These are phyloP conservation scores for Aelia acuminata DNA, from an alignment of 2,888 invertebrate genomes.

Conservation along the genomic window DNA sequence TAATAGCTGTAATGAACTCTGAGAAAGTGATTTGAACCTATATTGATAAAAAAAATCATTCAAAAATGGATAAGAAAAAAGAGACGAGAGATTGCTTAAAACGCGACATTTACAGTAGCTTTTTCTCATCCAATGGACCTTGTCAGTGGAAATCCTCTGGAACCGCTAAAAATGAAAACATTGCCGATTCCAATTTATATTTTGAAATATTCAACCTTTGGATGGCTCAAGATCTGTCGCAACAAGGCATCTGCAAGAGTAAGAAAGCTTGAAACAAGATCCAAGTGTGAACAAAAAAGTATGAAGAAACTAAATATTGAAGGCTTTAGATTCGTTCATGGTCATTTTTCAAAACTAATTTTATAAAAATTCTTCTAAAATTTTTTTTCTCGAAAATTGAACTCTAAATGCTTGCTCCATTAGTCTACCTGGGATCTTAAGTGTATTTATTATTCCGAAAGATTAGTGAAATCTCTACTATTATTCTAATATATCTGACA, in stretches of 20 bases:
- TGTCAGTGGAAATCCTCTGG: neutral
- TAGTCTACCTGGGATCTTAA: too few species aligned
- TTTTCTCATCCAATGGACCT: neutral
- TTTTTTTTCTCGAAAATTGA: too few species aligned
- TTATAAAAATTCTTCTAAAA: too few species aligned
- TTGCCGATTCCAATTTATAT: neutral
- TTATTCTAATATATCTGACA: too few species aligned
- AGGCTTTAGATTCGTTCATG: neutral
- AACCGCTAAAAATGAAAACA: constrained; percentile 32
- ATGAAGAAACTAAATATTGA: constrained; percentile 11
- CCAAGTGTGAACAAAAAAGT: neutral
- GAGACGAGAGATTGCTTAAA: neutral
- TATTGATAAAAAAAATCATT: too few species aligned
- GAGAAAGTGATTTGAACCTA: too few species aligned
- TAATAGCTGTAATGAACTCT: too few species aligned
- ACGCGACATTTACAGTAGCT: neutral
- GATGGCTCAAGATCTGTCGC: constrained; percentile 10
- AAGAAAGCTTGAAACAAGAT: constrained; percentile 32
- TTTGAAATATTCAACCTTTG: constrained; percentile 26
- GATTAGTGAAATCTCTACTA: too few species aligned
- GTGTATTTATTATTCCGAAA: too few species aligned
- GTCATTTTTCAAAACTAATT: neutral
- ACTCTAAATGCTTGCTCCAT: too few species aligned
- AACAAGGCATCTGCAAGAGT: constrained; percentile 10
- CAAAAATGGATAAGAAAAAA: neutral